phyloP scores from a whole-genome alignment of 2,888 invertebrate genomes.

The Sturmia bella region DNA sequence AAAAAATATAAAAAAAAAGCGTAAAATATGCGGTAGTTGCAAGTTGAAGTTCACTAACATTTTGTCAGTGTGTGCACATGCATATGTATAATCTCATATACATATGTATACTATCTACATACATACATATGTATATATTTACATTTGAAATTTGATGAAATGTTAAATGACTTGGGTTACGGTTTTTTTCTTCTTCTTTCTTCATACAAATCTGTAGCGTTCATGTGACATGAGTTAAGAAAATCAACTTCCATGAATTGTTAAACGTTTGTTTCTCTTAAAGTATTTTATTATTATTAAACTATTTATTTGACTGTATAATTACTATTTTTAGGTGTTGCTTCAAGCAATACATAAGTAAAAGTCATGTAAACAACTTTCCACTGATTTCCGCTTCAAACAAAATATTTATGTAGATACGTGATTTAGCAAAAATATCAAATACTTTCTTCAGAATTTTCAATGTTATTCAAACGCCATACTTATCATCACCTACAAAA shows the following conservation, averaged over 20 bases:
- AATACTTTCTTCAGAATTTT: not conserved
- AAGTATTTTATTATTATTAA: too few species aligned
- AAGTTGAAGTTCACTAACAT: constrained; percentile 68
- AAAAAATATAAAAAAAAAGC: constrained; percentile 13
- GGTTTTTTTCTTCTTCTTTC: constrained; percentile 46
- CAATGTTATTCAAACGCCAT: too few species aligned
- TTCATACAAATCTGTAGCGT: constrained; percentile 32
- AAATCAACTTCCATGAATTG: constrained; percentile 11
- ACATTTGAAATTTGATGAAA: constrained; percentile 23
- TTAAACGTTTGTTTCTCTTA: not conserved
- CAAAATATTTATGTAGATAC: too few species aligned
- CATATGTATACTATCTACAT: too few species aligned
- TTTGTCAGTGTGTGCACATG: not conserved
- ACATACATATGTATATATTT: not conserved
- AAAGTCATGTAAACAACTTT: not conserved
- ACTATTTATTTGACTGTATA: too few species aligned
- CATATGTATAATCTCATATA: not conserved
- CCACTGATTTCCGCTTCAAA: not conserved
- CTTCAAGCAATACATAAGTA: too few species aligned
- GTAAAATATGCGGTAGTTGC: constrained; percentile 59
- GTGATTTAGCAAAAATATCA: not conserved
- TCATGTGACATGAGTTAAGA: constrained; percentile 13
- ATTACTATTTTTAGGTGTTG: too few species aligned
- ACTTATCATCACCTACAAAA: not conserved
- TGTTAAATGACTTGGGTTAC: constrained; percentile 21